Evolutionary conservation across 2,888 invertebrate species (phyloP).

Genomic region (Punctoribates punctum): DNA sequence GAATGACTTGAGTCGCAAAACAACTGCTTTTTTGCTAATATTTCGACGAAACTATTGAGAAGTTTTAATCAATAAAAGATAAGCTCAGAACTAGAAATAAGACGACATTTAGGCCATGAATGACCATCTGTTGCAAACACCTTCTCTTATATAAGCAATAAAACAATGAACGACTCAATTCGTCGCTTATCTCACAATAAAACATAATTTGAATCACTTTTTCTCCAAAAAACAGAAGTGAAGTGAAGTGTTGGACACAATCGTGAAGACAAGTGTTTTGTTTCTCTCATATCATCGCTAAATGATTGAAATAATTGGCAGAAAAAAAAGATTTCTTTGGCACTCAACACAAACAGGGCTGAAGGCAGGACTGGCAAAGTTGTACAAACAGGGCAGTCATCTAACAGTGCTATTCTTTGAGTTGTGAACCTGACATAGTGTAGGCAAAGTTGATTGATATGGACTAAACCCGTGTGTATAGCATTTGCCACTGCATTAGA

Average conservation of each 20-base stretch:
- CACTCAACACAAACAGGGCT: neutral
- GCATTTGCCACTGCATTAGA: neutral
- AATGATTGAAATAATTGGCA: constrained; percentile 29
- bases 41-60: constrained; percentile 29
- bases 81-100: neutral
- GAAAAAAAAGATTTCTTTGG: constrained; percentile 25
- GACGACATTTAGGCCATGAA: neutral
- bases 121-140: constrained; percentile 35
- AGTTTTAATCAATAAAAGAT: constrained; percentile 35
- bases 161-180: constrained; percentile 11
- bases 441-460: constrained; percentile 30
- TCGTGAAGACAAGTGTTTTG: constrained; percentile 27
- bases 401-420: constrained; percentile 3
- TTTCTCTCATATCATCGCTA: constrained; percentile 5
- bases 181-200: neutral
- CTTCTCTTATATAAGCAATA: neutral
- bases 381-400: constrained; percentile 18
- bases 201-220: neutral
- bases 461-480: constrained; percentile 36
- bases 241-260: constrained; percentile 18
- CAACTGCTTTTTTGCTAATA: constrained; percentile 32
- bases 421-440: constrained; percentile 20
- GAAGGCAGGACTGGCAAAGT: neutral
- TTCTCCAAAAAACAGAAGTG: neutral
- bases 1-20: neutral